Percentiles rank a stretch among this genome's conserved stretches.
These are phyloP conservation scores for Eumerus sabulonum DNA, from an alignment of 2,888 invertebrate species.

Conservation along the genomic window DNA sequence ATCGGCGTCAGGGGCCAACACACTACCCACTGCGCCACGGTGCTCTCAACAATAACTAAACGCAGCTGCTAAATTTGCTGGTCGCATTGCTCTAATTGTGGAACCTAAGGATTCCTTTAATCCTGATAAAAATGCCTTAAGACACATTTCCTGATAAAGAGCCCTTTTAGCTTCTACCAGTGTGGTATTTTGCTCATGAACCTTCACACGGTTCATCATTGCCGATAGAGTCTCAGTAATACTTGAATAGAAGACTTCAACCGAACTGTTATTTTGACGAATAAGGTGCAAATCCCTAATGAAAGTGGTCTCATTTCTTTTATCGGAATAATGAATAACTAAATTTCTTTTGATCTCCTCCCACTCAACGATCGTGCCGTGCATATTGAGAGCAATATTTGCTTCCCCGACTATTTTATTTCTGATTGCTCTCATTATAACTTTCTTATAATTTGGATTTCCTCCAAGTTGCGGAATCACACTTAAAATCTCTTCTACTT, in stretches of 20 bases:
- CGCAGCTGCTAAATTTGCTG: slow-evolving; percentile 57
- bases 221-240: slow-evolving; percentile 21
- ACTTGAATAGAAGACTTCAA: slow-evolving; percentile 51
- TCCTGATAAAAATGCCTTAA: slow-evolving; percentile 65
- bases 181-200: slow-evolving; percentile 52
- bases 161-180: slow-evolving; percentile 61
- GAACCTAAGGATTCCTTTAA: too few relatives aligned
- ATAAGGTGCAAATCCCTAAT: slow-evolving; percentile 58
- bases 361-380: too few relatives aligned
- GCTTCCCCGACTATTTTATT: slow-evolving; percentile 67
- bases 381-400: slow-evolving; percentile 67
- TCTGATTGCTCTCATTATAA: too few relatives aligned
- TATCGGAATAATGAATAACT: too few relatives aligned
- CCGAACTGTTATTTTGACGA: slow-evolving; percentile 44
- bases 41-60: slow-evolving; percentile 59
- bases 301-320: slow-evolving; percentile 53
- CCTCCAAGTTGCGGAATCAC: slow-evolving; percentile 33
- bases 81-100: slow-evolving; percentile 70
- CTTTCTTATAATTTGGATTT: slow-evolving; percentile 38
- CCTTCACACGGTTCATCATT: slow-evolving; percentile 31
- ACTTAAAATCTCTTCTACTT: too few relatives aligned
- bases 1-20: too few relatives aligned
- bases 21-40: too few relatives aligned
- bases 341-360: slow-evolving; percentile 58
- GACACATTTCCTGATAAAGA: slow-evolving; percentile 65